Evolutionary conservation across 2,888 invertebrate genomes (phyloP).

Genomic region (Andrena trimmerana): DNA sequence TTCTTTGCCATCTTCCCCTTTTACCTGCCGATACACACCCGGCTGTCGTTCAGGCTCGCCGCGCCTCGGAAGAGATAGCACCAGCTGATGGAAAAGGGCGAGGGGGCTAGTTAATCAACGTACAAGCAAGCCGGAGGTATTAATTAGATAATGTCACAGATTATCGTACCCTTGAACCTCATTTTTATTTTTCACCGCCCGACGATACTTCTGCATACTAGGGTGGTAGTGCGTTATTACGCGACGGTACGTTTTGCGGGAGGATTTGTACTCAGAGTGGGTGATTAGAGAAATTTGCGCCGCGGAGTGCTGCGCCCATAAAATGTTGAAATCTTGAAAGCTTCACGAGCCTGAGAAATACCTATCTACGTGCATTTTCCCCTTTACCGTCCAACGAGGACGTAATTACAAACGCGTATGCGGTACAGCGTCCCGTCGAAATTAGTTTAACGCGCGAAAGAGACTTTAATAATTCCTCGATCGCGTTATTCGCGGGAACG

Average conservation of each 20-base stretch:
- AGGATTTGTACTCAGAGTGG: background rate
- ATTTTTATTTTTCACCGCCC: too few species aligned
- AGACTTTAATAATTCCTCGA: slow-evolving; percentile 30
- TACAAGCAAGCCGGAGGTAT: slow-evolving; percentile 57
- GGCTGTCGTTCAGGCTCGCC: slow-evolving; percentile 62
- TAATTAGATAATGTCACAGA: slow-evolving; percentile 71
- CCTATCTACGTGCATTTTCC: background rate
- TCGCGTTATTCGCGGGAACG: slow-evolving; percentile 29
- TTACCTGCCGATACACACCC: slow-evolving; percentile 22
- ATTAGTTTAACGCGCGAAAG: slow-evolving; percentile 15
- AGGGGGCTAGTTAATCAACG: slow-evolving; percentile 70
- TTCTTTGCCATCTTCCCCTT: slow-evolving; percentile 56
- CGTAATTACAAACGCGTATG: slow-evolving; percentile 18
- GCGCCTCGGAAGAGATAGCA: slow-evolving; percentile 14
- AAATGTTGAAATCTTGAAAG: slow-evolving; percentile 1
- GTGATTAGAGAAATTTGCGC: background rate
- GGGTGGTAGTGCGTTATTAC: too few species aligned
- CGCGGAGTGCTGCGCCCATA: background rate
- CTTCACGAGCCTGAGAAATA: background rate
- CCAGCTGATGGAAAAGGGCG: slow-evolving; percentile 31
- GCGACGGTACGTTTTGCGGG: too few species aligned
- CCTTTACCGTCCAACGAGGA: background rate
- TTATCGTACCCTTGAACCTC: slow-evolving; percentile 50
- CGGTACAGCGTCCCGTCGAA: slow-evolving; percentile 3
- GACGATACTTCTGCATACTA: too few species aligned